A percentile compares a stretch with the other conserved stretches of the same genome.
Conservation (phyloP, 1,140 invertebrate genomes). For the Pomacea maculata region DNA sequence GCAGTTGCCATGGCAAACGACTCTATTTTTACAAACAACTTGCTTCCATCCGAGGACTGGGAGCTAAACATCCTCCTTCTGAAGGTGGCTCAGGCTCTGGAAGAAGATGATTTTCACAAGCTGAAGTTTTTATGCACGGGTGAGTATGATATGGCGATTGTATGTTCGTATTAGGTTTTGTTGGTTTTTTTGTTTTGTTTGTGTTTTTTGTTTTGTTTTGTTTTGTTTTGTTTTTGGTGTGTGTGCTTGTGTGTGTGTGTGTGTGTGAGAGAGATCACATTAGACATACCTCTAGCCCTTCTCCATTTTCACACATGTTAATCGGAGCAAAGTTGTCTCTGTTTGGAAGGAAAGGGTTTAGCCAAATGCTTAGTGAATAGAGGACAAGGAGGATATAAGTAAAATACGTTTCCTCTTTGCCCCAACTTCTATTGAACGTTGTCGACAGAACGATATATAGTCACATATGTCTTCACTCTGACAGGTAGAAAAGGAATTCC, state of each 20-base stretch:
- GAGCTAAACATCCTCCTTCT: slow-evolving; percentile 26
- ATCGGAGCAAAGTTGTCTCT: background rate
- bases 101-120: slow-evolving; percentile 13
- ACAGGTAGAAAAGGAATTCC: slow-evolving; percentile 19
- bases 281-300: no score
- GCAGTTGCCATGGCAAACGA: no score
- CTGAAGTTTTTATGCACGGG: slow-evolving; percentile 25
- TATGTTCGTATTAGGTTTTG: background rate
- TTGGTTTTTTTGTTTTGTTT: no score
- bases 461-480: no score
- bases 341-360: background rate
- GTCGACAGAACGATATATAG: no score
- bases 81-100: slow-evolving; percentile 21
- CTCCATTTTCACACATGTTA: background rate
- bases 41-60: slow-evolving; percentile 18
- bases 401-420: no score
- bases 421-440: no score
- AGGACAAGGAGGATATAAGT: background rate
- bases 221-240: no score
- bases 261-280: background rate
- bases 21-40: background rate
- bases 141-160: background rate
- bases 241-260: background rate
- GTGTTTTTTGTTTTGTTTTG: no score
- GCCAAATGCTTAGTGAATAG: background rate